Evolutionary conservation across 2,113 vertebrate genomes (phyloP).

Genomic region (Mobula hypostoma): DNA sequence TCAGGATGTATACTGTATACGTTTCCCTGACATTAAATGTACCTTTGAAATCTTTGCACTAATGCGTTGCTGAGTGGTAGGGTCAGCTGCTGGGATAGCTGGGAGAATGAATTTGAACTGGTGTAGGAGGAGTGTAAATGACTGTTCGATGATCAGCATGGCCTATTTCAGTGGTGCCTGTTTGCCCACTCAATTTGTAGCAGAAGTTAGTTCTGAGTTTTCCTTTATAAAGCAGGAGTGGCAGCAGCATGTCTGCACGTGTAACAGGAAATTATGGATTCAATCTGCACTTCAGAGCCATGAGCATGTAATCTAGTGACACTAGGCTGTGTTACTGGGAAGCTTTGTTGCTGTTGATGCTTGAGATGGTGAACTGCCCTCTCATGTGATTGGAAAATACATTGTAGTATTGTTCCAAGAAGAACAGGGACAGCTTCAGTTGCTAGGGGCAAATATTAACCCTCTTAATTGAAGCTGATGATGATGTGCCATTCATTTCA

Average conservation of each 20-base stretch:
- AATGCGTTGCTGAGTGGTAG: too few relatives aligned
- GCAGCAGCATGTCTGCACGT: background rate
- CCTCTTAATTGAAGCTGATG: background rate
- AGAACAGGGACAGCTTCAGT: background rate
- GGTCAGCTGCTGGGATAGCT: too few relatives aligned
- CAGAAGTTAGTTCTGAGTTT: too few relatives aligned
- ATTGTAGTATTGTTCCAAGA: background rate
- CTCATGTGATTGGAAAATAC: background rate
- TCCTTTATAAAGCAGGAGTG: background rate
- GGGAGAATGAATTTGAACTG: too few relatives aligned
- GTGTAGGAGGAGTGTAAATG: too few relatives aligned
- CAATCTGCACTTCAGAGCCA: background rate
- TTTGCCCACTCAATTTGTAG: too few relatives aligned
- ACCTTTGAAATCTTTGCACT: too few relatives aligned
- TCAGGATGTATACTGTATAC: too few relatives aligned
- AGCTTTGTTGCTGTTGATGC: background rate
- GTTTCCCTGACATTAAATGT: too few relatives aligned
- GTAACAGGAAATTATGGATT: background rate
- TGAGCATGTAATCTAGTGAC: background rate
- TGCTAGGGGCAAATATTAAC: background rate
- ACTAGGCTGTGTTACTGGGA: background rate
- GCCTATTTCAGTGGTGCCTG: too few relatives aligned
- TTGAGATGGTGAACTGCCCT: background rate
- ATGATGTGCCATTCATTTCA: background rate
- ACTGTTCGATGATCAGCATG: too few relatives aligned